Conservation (phyloP, 2,797 vertebrate genomes). For the Liparis tanakae region DNA sequence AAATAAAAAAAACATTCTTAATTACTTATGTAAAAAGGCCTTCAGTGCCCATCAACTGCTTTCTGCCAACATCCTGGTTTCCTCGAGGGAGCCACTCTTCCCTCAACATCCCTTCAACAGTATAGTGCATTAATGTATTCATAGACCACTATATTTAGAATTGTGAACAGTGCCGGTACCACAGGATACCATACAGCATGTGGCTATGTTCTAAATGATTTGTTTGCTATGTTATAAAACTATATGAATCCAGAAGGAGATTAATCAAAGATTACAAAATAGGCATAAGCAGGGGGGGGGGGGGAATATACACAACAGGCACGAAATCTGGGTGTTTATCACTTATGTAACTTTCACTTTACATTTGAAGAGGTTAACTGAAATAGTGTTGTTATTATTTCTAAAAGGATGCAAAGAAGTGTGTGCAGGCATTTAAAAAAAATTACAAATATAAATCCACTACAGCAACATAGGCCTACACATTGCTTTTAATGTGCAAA, state of each 20-base stretch:
- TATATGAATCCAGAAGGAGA: neutral
- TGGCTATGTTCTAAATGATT: conserved; percentile 19
- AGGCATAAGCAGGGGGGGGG: neutral
- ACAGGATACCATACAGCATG: conserved; percentile 26
- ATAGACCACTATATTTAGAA: conserved; percentile 63
- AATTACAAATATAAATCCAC: conserved; percentile 8
- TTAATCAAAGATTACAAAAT: neutral
- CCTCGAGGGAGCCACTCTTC: conserved; percentile 21
- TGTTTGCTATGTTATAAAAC: neutral
- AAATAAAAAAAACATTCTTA: neutral
- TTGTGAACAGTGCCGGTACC: conserved; percentile 27
- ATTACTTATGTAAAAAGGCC: conserved; percentile 23
- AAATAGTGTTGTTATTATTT: conserved; percentile 4
- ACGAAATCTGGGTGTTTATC: conserved; percentile 25
- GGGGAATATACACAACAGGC: neutral
- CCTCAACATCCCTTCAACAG: conserved; percentile 46
- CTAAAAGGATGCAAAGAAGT: conserved; percentile 5
- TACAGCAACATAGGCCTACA: neutral
- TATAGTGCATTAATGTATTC: conserved; percentile 63
- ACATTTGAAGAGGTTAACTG: neutral
- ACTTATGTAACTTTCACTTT: conserved; percentile 10
- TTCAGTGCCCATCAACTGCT: conserved; percentile 13
- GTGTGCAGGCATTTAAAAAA: neutral
- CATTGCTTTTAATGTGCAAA: conserved; percentile 7
- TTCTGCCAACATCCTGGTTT: conserved; percentile 17